These are phyloP conservation scores for Haplochromis vanheusdeni DNA, from an alignment of 2,113 vertebrate genomes.

Conservation along the genomic window DNA sequence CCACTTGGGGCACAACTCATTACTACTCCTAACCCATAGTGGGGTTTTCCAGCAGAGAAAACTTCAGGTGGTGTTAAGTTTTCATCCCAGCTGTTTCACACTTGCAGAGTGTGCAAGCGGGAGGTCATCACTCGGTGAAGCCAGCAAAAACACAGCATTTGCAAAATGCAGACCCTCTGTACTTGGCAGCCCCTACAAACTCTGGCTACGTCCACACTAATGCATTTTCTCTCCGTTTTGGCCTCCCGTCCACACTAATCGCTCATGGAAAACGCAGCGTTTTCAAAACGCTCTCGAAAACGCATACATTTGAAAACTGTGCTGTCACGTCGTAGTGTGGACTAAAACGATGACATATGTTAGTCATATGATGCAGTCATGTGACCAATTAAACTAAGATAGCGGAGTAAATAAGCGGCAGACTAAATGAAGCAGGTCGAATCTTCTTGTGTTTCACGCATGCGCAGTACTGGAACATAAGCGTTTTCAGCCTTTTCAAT, in stretches of 20 bases:
- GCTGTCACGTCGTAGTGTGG: neutral
- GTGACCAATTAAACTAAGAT: neutral
- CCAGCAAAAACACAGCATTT: neutral
- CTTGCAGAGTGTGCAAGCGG: neutral
- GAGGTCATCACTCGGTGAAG: neutral
- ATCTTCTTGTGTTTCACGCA: neutral
- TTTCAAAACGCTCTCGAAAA: neutral
- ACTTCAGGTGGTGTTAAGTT: neutral
- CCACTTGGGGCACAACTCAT: neutral
- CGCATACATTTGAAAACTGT: neutral
- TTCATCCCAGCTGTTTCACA: neutral
- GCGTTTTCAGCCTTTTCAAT: neutral
- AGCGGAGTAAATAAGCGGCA: neutral
- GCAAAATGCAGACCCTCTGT: neutral
- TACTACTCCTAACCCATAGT: neutral
- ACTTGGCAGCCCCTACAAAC: neutral
- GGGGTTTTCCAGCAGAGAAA: neutral
- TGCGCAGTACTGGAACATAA: neutral
- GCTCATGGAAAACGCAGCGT: neutral
- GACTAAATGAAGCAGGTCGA: neutral
- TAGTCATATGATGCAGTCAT: neutral
- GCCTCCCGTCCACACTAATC: neutral
- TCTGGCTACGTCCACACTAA: neutral
- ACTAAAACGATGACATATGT: rapidly evolving
- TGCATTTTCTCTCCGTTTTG: neutral